phyloP scores from a whole-genome alignment of 2,797 vertebrate species.

The Merluccius polli region DNA sequence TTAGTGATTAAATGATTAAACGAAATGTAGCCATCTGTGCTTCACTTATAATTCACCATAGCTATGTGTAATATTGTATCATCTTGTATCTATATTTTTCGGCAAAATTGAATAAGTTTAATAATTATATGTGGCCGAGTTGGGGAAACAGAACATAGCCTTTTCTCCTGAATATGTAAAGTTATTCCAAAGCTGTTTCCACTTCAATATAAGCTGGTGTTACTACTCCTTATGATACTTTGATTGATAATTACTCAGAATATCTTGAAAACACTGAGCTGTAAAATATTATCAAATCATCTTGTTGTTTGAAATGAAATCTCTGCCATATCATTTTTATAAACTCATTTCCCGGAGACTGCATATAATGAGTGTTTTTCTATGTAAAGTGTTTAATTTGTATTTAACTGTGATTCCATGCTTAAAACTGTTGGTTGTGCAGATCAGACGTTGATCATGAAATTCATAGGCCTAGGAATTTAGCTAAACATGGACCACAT shows the following conservation, averaged over 20 bases:
- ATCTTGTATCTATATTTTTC: slow-evolving; percentile 1
- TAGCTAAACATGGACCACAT: background rate
- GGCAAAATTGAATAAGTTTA: background rate
- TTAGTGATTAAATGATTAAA: slow-evolving; percentile 56
- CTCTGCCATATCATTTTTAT: slow-evolving; percentile 37
- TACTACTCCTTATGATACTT: slow-evolving; percentile 34
- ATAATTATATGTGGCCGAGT: background rate
- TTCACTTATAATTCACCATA: slow-evolving; percentile 19
- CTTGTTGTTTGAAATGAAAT: slow-evolving; percentile 36
- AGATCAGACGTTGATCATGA: background rate
- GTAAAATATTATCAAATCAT: slow-evolving; percentile 11
- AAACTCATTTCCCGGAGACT: slow-evolving; percentile 22
- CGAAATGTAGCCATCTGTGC: slow-evolving; percentile 29
- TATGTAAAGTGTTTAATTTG: slow-evolving; percentile 5
- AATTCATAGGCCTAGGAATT: background rate
- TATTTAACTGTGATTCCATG: background rate
- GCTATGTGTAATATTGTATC: background rate
- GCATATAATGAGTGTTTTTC: slow-evolving; percentile 14
- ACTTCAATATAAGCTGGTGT: background rate
- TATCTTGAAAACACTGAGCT: slow-evolving; percentile 30
- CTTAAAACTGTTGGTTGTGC: background rate
- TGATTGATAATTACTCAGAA: slow-evolving; percentile 51
- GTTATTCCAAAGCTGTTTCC: background rate
- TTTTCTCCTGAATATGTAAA: background rate
- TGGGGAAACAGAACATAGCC: background rate